A percentile compares a stretch with the other conserved stretches of the same genome.
Evolutionary conservation across 2,113 vertebrate genomes (phyloP).

Genomic region (Larimichthys polyactis): DNA sequence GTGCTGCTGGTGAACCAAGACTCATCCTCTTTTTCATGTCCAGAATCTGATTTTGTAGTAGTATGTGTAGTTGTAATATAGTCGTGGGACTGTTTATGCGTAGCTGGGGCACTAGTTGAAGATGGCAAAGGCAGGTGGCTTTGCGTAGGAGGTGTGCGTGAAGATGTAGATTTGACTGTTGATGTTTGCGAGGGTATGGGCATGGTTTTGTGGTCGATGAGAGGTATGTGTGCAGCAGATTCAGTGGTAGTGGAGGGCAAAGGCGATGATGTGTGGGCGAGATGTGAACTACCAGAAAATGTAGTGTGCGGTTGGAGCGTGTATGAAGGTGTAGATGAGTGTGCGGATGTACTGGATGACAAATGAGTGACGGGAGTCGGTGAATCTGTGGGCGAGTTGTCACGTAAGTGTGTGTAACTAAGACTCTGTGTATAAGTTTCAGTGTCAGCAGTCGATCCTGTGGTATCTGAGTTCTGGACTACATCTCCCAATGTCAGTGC

Average conservation of each 20-base stretch:
- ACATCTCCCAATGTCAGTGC: not conserved
- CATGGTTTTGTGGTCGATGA: not conserved
- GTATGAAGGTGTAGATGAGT: constrained; percentile 5
- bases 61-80: not conserved
- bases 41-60: constrained; percentile 19
- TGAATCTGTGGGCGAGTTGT: not conserved
- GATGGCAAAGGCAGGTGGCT: not conserved
- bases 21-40: not conserved
- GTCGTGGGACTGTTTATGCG: not conserved
- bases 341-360: not conserved
- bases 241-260: constrained; percentile 6
- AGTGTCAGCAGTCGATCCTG: not conserved
- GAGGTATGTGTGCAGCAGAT: not conserved
- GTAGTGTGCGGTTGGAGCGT: not conserved
- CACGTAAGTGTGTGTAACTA: not conserved
- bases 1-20: constrained; percentile 8
- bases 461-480: constrained; percentile 2
- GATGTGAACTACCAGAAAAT: not conserved
- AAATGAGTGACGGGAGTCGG: not conserved
- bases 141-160: not conserved
- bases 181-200: not conserved
- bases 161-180: not conserved
- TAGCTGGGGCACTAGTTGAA: constrained; percentile 3
- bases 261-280: not conserved
- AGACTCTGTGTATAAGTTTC: not conserved